Evolutionary conservation across 2,888 invertebrate genomes (phyloP).

Genomic region (Nasonia oneida): DNA sequence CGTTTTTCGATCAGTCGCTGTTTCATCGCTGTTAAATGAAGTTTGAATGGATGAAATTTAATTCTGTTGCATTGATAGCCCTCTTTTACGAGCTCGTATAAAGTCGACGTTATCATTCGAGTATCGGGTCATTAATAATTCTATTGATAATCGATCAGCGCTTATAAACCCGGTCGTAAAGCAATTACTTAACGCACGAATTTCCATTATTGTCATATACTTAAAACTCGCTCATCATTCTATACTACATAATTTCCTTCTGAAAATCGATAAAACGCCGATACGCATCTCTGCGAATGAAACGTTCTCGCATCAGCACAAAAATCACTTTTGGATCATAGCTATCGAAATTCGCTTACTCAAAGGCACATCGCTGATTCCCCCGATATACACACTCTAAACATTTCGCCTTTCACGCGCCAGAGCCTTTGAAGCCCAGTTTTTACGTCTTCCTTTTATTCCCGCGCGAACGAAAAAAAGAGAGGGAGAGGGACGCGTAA

Average conservation of each 20-base stretch:
- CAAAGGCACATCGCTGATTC: not conserved
- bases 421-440: not conserved
- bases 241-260: not conserved
- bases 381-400: not conserved
- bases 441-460: constrained; percentile 25
- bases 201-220: not conserved
- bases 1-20: not conserved
- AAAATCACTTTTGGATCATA: not conserved
- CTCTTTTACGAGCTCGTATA: not conserved
- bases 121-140: not conserved
- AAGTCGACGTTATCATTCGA: not conserved
- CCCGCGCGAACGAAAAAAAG: not conserved
- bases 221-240: not conserved
- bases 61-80: not conserved
- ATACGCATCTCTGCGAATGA: not conserved
- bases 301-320: not conserved
- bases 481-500: constrained; percentile 9
- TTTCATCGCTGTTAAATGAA: not conserved
- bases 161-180: not conserved
- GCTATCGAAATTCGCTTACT: not conserved
- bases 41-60: not conserved
- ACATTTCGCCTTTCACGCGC: not conserved
- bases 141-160: not conserved
- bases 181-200: not conserved
- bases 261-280: not conserved